Evolutionary conservation across 2,113 vertebrate genomes (phyloP), one percentile per base, ranked within the genome.

Genomic region (Canis aureus): DNA sequence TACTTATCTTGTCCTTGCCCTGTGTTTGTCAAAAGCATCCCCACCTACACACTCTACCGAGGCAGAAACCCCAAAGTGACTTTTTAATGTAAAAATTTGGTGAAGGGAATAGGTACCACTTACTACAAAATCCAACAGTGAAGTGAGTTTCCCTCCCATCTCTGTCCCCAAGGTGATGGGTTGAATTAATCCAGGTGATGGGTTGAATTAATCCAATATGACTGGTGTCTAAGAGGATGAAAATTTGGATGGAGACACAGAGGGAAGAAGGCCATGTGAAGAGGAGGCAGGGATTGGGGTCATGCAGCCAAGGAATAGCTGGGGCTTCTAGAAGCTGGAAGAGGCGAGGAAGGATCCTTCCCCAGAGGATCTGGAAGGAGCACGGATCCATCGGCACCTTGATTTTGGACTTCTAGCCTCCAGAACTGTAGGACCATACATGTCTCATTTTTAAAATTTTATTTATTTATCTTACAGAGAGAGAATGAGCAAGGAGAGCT

Each of bases 351-450:
- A 29, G 86, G 9, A 9, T 29, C 49, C 35, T 25, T 0, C 5
- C 12, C 19, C 5, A 27, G 67, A 32, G 20, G 27, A 32, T 66
- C 11, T 6, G 0, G 22, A 59, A 49, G 59, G 71, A 67, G 59
- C 4, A 12, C 0, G 4, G 38, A 1, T 6, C 38, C 25, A 6
- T 69, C 3, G 3, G 29, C 67, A 69, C 25, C 51, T 81, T 35
- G 25, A 20, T 25, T 53, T 93, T 69, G 74, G 22, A 66, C 49
- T 73, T 73, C 7, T 0, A 29, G 32, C 11, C 79, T 81, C 81
- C 66, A 51, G 60, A 32, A 23, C n/a, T 4, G 0, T 32, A 66
- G 67, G 49, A 55, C 9, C 12, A 35, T 29, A 22, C 43, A 38
- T 1, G 27, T 12, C 27, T 43, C 43, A 43, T 43, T 43, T 43